These are phyloP conservation scores for Scomber scombrus DNA, from an alignment of 2,113 vertebrate genomes.

Conservation along the genomic window DNA sequence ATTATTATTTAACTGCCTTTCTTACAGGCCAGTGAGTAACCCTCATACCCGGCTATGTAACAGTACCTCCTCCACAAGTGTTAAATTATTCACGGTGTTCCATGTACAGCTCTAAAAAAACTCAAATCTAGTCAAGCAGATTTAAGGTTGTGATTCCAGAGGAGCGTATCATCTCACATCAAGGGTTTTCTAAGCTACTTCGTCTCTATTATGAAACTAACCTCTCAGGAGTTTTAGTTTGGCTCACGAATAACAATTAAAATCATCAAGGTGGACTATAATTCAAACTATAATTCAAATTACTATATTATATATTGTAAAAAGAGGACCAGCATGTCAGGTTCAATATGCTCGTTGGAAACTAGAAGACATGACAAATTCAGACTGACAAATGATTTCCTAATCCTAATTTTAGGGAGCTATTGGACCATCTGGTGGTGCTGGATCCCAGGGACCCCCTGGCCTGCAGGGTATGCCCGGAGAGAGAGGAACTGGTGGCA, in stretches of 20 bases:
- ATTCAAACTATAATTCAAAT: too few relatives aligned
- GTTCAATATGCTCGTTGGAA: neutral
- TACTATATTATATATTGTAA: neutral
- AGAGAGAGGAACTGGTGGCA: conserved; percentile 93
- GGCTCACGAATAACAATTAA: too few relatives aligned
- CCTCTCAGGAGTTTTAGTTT: too few relatives aligned
- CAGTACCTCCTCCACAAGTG: neutral
- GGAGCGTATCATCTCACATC: neutral
- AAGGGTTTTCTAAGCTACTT: too few relatives aligned
- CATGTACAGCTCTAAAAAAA: neutral
- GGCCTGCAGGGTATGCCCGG: conserved; percentile 98
- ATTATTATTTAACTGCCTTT: neutral
- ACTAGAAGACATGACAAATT: neutral
- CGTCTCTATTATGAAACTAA: too few relatives aligned
- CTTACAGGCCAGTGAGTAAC: neutral
- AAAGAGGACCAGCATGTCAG: neutral
- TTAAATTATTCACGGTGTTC: neutral
- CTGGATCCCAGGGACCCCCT: conserved; percentile 91
- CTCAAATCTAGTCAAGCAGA: neutral
- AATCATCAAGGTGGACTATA: too few relatives aligned
- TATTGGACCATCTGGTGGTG: conserved; percentile 88
- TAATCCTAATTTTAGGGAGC: conserved; percentile 84
- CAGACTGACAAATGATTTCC: neutral
- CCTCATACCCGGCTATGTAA: neutral
- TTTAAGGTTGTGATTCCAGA: neutral